Evolutionary conservation across 2,797 vertebrate genomes (phyloP), one percentile per base, ranked within the genome.

Genomic region (Gobionotothen gibberifrons): DNA sequence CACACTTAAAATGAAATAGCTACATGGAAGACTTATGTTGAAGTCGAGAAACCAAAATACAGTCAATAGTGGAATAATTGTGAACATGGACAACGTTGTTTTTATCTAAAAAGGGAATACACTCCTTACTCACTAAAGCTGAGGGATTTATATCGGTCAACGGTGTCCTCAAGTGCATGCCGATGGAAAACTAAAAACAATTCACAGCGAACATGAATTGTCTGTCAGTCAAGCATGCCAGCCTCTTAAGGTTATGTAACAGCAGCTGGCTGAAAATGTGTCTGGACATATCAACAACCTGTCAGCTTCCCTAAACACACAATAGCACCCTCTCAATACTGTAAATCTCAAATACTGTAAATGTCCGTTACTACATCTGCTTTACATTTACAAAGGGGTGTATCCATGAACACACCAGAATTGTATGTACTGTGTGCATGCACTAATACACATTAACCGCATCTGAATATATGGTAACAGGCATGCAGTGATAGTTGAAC

Each of bases 201-300:
- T 83, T 86, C 63, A 66, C 70, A 76, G 74, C 19, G 59, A 89
- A 76, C 76, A 82, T 47, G 73, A 78, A 83, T 55, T 73, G 78
- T 74, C 54, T 74, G 78, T 74, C 53, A 61, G 81, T 76, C 51
- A 44, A 75, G 79, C 65, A 79, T 52, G 40, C 56, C 57, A 73
- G 69, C 69, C 79, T 63, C 36, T 61, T 63, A 63, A 1, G 14
- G 77, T 92, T 92, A 86, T 32, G 47, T 84, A 93, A 93, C 74
- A 89, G 88, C 85, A 85, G 77, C 84, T 75, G 84, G 74, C 79
- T 83, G 72, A 59, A 91, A 91, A 93, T 91, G 81, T 91, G 91
- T 92, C 88, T 66, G 61, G 85, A 87, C 90, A 92, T 89, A 92
- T 87, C 82, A 84, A 85, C 66, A 81, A 87, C 74, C 68, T 83